Evolutionary conservation across 2,797 vertebrate genomes (phyloP).

Genomic region (Ibycter americanus): DNA sequence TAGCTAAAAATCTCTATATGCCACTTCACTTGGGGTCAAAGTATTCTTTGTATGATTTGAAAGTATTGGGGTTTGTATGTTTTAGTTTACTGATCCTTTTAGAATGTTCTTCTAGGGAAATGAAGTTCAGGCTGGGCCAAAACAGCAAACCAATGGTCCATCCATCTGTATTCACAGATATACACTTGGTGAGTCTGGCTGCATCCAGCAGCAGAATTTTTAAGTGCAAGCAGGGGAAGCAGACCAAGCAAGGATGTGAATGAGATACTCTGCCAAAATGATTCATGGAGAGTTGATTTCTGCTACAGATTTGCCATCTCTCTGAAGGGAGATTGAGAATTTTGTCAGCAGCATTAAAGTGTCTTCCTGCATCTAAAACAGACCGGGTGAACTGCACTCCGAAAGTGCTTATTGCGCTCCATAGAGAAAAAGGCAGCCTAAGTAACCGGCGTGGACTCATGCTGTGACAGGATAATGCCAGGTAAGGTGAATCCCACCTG

Average conservation of each 20-base stretch:
- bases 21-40: not conserved
- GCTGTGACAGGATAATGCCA: not conserved
- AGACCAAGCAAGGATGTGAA: not conserved
- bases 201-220: not conserved
- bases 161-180: not conserved
- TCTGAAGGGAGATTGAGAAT: not conserved
- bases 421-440: not conserved
- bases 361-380: not conserved
- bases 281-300: not conserved
- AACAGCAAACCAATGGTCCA: not conserved
- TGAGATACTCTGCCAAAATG: not conserved
- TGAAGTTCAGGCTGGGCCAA: not conserved
- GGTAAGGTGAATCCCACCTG: not conserved
- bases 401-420: not conserved
- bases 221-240: not conserved
- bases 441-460: not conserved
- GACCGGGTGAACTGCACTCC: not conserved
- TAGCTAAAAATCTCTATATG: not conserved
- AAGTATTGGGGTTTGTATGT: not conserved
- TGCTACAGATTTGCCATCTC: not conserved
- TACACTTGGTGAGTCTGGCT: not conserved
- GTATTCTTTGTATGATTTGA: not conserved
- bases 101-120: not conserved
- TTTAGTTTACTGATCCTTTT: not conserved
- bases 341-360: not conserved